phyloP scores from a whole-genome alignment of 2,797 vertebrate species.

The Hypotaenidia philippensis region DNA sequence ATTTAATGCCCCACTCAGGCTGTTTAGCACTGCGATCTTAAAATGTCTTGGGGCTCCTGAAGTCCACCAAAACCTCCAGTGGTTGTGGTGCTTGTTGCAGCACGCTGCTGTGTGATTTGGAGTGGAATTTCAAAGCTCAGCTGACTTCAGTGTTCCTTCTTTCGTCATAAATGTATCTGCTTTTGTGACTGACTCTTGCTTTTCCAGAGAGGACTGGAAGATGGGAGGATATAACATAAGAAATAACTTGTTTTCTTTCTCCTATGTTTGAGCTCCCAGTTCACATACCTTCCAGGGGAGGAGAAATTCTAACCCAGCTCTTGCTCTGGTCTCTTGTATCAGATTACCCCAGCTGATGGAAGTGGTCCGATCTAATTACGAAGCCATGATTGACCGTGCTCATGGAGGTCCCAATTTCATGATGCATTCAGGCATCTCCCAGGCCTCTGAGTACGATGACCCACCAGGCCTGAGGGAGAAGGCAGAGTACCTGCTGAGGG shows the following conservation, averaged over 20 bases:
- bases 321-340: constrained; percentile 46
- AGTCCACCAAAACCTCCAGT: not conserved
- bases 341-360: constrained; percentile 99
- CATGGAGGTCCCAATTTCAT: constrained; percentile 99
- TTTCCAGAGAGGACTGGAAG: not conserved
- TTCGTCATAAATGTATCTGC: not conserved
- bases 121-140: not conserved
- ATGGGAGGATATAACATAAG: not conserved
- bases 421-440: constrained; percentile 99
- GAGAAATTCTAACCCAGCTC: not conserved
- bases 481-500: constrained; percentile 96
- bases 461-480: constrained; percentile 98
- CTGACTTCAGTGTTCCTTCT: not conserved
- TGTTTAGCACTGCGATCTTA: not conserved
- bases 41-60: not conserved
- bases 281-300: not conserved
- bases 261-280: not conserved
- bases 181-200: not conserved
- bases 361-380: constrained; percentile 97
- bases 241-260: not conserved
- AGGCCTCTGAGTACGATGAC: constrained; percentile 98
- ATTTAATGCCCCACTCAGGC: not conserved
- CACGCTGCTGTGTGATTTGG: not conserved
- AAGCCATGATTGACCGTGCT: constrained; percentile 98
- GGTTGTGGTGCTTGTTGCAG: not conserved